Evolutionary conservation across 1,140 invertebrate genomes (phyloP).

Genomic region (Piezodorus guildinii): DNA sequence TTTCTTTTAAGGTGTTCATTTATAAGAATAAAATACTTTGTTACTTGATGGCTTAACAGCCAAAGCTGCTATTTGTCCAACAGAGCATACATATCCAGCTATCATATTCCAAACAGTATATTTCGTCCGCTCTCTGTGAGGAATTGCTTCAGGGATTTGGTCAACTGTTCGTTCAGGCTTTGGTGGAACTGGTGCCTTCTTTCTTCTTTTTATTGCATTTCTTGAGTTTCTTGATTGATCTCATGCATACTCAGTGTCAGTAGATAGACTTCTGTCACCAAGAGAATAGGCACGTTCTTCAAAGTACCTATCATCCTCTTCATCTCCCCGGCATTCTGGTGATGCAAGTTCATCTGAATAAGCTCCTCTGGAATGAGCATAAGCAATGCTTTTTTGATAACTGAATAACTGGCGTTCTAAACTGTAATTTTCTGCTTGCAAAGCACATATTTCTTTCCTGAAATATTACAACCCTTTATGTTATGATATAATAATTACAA

Average conservation of each 20-base stretch:
- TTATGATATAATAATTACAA: no score
- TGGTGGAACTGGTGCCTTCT: slow-evolving; percentile 7
- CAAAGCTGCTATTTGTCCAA: slow-evolving; percentile 25
- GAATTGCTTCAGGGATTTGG: slow-evolving; percentile 13
- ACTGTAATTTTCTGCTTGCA: slow-evolving; percentile 76
- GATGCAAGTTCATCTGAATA: slow-evolving; percentile 39
- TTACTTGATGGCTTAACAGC: slow-evolving; percentile 26
- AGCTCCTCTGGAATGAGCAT: slow-evolving; percentile 47
- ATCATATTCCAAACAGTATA: slow-evolving; percentile 24
- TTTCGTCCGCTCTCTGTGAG: neutral
- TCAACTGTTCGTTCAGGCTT: slow-evolving; percentile 8
- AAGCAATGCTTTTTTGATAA: slow-evolving; percentile 76
- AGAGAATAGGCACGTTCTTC: slow-evolving; percentile 30
- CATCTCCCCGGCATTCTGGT: slow-evolving; percentile 30
- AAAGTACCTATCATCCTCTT: slow-evolving; percentile 31
- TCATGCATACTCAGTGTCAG: slow-evolving; percentile 65
- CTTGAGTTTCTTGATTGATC: slow-evolving; percentile 21
- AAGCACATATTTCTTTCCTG: slow-evolving; percentile 66
- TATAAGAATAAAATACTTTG: slow-evolving; percentile 22
- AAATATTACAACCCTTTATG: slow-evolving; percentile 26
- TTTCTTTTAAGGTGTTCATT: neutral
- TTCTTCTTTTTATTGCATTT: neutral
- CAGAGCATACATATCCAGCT: slow-evolving; percentile 25
- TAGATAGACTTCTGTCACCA: slow-evolving; percentile 48
- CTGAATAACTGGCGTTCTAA: slow-evolving; percentile 76